Evolutionary conservation across 2,888 invertebrate species (phyloP), one percentile per base, ranked within the genome.

Genomic region (Chymomyza caudatula): DNA sequence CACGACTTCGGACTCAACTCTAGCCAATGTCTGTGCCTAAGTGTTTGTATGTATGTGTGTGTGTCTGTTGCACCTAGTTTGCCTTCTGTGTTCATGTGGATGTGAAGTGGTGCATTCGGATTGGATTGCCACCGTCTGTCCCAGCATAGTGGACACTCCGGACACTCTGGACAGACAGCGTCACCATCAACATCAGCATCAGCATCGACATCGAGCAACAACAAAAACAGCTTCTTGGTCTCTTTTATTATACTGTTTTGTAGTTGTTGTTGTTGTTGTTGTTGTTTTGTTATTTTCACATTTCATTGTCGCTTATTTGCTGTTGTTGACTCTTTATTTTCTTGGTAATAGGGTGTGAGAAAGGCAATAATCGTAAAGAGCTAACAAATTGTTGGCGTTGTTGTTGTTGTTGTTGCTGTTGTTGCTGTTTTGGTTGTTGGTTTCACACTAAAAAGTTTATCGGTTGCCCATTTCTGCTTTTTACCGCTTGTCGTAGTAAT

Each of bases 321-420:
- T 71, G 74, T 62, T 60, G 60, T 60, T 67, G 84, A 71, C 69
- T 77, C 76, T 85, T 86, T 83, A 86, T 84, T 78, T 87, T 86
- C 85, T 78, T 77, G 86, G 87, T 87, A 85, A 87, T 78, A 86
- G 87, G 87, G 85, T 85, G 85, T 85, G 87, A 85, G 85, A 85
- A 87, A 86, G 87, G 87, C 87, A 85, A 85, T 85, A 85, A 85
- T 87, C 87, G 86, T 85, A 85, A 86, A 85, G 87, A 85, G 78
- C 82, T 71, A 85, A 85, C 85, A 85, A 85, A 87, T 87, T 86
- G 85, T 77, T 78, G 74, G 71, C 70, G 74, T 60, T 52, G 60
- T 57, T 63, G 59, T 43, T 61, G 56, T 44, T 67, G 66, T 43
- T 57, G 65, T 6, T 37, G 20, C 2, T 54, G 55, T 2, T 60